Base-by-base conservation (phyloP, 2,888 invertebrate genomes). In the Meganola albula region DNA sequence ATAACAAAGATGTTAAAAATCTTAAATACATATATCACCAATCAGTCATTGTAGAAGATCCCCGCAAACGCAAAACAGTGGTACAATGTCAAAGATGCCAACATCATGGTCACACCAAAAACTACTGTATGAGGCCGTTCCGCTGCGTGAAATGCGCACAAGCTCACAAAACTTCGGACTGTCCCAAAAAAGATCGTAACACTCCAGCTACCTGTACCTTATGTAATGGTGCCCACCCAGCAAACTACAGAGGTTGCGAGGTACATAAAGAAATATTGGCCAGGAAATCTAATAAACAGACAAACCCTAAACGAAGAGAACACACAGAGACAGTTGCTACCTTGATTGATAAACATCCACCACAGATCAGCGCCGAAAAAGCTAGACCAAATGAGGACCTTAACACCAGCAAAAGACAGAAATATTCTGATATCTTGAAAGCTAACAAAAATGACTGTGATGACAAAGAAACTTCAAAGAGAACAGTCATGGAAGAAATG, bases 101-200 rank as follows among this genome's bases (percentile, higher is more conserved):
- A 28, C 12, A 44, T 10, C 30, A 39, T 22, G 38, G 37, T 8
- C 28, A 28, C 12, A 33, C 48, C 2, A 44, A 52, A 31, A 52
- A 50, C 8, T 34, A 50, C 20, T 51, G 46, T 11, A 47, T 48
- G 46, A 12, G 46, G 8, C 48, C 48, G 5, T 48, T 34, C 16
- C 31, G 47, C 2, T 50, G 47, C 12, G 48, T 51, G 1, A 53
- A 53, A 31, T 53, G 53, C 23, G 51, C 27, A 2, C 25, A 50
- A 20, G 9, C 21, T 4, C 55, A 53, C 12, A 46, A 44, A 37
- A 56, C 50, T 1, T 23, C 43, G 0, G 46, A 55, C 13, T 50
- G 48, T 27, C 27, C 30, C 4, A 48, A 48, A 24, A 37, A 27
- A 22, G 44, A 53, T 11, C 13, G 41, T 2, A 48, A 33, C 13